Conservation (phyloP, 2,113 vertebrate genomes). For the Salvator merianae region DNA sequence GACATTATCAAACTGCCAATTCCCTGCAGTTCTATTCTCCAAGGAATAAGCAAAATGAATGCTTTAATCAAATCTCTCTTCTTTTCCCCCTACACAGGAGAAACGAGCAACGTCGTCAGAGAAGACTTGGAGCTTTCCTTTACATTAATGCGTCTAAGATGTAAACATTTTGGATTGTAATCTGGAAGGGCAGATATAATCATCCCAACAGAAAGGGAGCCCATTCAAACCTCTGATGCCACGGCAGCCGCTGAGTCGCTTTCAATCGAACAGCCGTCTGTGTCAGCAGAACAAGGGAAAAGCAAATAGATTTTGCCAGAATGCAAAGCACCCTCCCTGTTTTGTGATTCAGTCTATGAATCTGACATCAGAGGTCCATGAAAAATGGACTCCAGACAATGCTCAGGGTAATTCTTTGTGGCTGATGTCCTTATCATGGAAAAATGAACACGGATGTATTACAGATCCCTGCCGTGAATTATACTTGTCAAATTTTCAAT, state of each 20-base stretch:
- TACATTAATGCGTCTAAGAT: constrained; percentile 1
- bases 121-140: constrained; percentile 14
- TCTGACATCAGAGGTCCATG: background rate
- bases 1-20: background rate
- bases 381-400: constrained; percentile 6
- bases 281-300: constrained; percentile 1
- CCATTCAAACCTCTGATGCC: constrained; percentile 1
- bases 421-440: background rate
- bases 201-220: background rate
- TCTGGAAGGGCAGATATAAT: background rate
- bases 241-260: background rate
- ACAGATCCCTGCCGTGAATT: background rate
- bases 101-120: background rate
- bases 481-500: background rate
- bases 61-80: background rate
- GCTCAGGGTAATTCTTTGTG: background rate
- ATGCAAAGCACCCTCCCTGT: constrained; percentile 8
- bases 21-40: background rate
- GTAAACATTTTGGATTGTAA: background rate
- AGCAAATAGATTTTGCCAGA: background rate
- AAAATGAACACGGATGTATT: background rate
- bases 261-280: background rate
- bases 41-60: background rate
- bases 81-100: background rate
- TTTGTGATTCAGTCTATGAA: background rate